Percentiles rank a stretch among this genome's conserved stretches.
These are phyloP conservation scores for Silurus meridionalis DNA, from an alignment of 2,113 vertebrate genomes.

Conservation along the genomic window DNA sequence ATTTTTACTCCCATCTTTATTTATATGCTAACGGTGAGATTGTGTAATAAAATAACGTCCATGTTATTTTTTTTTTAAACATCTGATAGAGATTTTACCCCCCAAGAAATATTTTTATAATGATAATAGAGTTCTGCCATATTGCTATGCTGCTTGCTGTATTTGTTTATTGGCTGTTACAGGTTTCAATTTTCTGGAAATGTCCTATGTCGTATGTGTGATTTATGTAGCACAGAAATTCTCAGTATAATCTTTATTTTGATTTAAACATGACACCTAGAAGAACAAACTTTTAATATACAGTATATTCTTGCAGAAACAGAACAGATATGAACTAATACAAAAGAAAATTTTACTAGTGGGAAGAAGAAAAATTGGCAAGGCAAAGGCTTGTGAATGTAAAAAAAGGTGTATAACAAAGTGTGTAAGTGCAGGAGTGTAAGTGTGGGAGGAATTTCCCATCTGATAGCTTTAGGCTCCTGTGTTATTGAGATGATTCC, in stretches of 20 bases:
- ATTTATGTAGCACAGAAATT: too few species aligned
- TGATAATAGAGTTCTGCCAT: neutral
- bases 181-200: neutral
- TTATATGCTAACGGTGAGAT: neutral
- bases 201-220: too few species aligned
- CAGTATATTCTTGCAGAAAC: too few species aligned
- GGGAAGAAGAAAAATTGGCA: neutral
- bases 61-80: neutral
- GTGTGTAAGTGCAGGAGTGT: neutral
- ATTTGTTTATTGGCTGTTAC: neutral
- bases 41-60: neutral
- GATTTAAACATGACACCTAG: too few species aligned
- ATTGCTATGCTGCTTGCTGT: neutral
- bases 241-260: too few species aligned
- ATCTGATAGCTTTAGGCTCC: constrained; percentile 46
- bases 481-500: constrained; percentile 51
- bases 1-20: neutral
- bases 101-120: too few species aligned
- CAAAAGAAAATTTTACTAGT: neutral
- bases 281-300: too few species aligned
- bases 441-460: constrained; percentile 59
- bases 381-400: neutral
- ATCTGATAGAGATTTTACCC: neutral
- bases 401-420: neutral
- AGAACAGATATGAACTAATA: too few species aligned